Evolutionary conservation across 30 jellyfish, hydroid and myxozoan species (phyloP), one percentile per base, ranked within the genome.

Genomic region (Catostylus mosaicus): DNA sequence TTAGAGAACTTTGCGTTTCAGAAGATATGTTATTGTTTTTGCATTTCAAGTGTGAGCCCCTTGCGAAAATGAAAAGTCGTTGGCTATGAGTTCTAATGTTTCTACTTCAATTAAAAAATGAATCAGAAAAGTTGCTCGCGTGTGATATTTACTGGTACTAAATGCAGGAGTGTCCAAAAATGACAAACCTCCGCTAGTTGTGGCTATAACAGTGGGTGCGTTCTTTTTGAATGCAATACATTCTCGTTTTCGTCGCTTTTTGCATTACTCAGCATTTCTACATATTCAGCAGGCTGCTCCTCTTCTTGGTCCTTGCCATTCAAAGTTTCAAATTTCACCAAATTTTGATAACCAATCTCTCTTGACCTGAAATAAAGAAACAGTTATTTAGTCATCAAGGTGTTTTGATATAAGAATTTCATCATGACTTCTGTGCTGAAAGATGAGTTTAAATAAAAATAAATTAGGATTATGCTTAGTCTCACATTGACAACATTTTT

Each of bases 201-300:
- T 35, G 30, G 16, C 80, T 68, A 68, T 38, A 72, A 35, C 30
- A 72, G 35, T 23, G 35, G 78, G 59, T 77, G 68, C 27, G 11
- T 26, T 59, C 71, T 22, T 24, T 16, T 2, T 59, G 71, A 59
- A 2, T n/a, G 38, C 27, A 57, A 0, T 37, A 77, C 10, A 62
- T 77, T 60, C 35, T 77, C 88, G 32, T 77, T 77, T 6, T 23
- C 88, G 65, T 77, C 88, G 37, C 78, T 34, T 14, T 4, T 24
- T 20, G 30, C 67, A 30, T 30, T 33, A 60, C 36, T 60, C 24
- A 62, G 22, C 77, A 34, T 38, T 31, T 48, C 51, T 10, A 59
- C 78, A 60, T 60, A 77, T 47, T 46, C 75, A 3, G 62, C 9
- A 22, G 73, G 85, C 30, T 52, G n/a, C 34, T 23, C 75, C 12